Evolutionary conservation across 2,113 vertebrate species (phyloP).

Genomic region (Zosterops borbonicus): DNA sequence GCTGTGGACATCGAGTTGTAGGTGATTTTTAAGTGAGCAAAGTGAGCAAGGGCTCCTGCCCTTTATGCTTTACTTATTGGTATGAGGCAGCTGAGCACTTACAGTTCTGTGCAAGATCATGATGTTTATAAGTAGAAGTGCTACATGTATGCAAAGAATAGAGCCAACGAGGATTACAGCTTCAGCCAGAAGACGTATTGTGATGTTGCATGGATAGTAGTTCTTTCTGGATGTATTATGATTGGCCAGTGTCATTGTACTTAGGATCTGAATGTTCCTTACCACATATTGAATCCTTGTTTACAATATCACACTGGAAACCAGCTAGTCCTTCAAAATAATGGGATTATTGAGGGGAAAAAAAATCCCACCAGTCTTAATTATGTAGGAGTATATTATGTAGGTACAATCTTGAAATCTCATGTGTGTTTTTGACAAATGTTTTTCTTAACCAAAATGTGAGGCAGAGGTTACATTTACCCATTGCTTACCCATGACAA

Average conservation of each 20-base stretch:
- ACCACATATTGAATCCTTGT: not conserved
- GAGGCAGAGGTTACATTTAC: not conserved
- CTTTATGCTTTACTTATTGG: not conserved
- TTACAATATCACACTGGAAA: not conserved
- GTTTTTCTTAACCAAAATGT: not conserved
- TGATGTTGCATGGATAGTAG: not conserved
- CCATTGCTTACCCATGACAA: not conserved
- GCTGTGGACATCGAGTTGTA: not conserved
- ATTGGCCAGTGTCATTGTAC: not conserved
- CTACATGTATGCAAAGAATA: not conserved
- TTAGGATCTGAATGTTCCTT: not conserved
- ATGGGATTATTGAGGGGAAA: not conserved
- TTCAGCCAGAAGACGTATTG: not conserved
- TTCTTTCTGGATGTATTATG: not conserved
- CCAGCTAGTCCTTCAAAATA: not conserved
- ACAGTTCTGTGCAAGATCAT: accelerated
- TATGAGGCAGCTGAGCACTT: not conserved
- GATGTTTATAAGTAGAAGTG: not conserved
- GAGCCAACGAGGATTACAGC: not conserved
- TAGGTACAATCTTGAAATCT: not conserved
- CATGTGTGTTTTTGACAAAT: not conserved
- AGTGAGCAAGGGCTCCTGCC: not conserved
- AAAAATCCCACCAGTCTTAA: not conserved
- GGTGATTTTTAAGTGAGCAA: not conserved
- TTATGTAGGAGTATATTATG: not conserved